Base-by-base conservation (phyloP, 2,113 vertebrate genomes). In the Xiphophorus hellerii region DNA sequence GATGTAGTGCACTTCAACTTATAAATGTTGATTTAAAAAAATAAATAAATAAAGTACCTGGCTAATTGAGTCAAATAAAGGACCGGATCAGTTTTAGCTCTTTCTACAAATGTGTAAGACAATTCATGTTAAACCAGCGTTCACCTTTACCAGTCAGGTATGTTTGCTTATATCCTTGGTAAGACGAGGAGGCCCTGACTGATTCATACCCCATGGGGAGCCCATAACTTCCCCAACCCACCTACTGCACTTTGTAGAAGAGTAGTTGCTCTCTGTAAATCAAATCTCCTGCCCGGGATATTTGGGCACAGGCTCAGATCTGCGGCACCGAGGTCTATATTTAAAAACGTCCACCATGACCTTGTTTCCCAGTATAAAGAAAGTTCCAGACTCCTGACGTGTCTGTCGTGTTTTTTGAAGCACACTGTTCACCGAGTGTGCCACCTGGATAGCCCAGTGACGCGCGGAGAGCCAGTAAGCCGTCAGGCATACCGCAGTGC, bases 321-420 rank as follows among this genome's bases (percentile, higher is more conserved):
- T 68, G 77, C 82, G 66, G 78, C 83, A 80, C 83, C 48, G 22
- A 27, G 62, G 60, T 79, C 90, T 94, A 92, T 92, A 91, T 94
- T 92, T 93, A 91, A 86, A 90, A 84, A 75, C 2, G 1, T 28
- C 88, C 69, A 68, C 81, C 84, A 48, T 87, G 93, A 94, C 93
- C 93, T 93, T 92, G 88, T 88, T 87, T 87, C 84, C 83, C 83
- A 86, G 84, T 88, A 88, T 90, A 86, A 88, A 91, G 85, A 82
- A 87, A 82, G 80, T 81, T 83, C 42, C 83, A 79, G 74, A 37
- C 89, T 73, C 70, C 76, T 72, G 66, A 82, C 78, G 84, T 90
- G 77, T 85, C 82, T 82, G 73, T 67, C 83, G 39, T 85, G 76
- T 87, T 83, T 84, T 37, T 58, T 74, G 76, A 66, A 12, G 10